Base-by-base conservation (phyloP, 2,797 vertebrate genomes). In the Catharus ustulatus region DNA sequence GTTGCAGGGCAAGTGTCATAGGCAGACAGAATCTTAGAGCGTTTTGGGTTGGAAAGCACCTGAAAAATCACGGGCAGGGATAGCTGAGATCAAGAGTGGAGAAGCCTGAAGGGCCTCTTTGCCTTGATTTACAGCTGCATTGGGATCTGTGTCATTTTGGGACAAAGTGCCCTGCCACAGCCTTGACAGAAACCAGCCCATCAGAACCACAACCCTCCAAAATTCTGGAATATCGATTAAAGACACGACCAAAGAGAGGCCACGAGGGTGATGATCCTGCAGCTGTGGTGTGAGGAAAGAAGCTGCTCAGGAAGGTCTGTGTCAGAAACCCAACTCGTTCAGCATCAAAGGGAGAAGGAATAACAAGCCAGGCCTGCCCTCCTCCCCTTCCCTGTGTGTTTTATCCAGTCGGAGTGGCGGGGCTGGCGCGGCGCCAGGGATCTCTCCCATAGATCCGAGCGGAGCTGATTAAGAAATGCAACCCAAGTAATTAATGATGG, bases 401-500 rank as follows among this genome's bases (percentile, higher is more conserved):
- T 95, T 15, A 83, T 88, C 83, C 91, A 23, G 55, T 62, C 59
- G 5, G 89, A 84, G 94, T 15, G 67, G 90, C 6, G 14, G 90
- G 5, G 63, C 87, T 94, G 97, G 96, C 84, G 0, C 6, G 3
- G 59, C 0, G 88, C 95, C 96, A 97, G 87, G 45, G 43, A 82
- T 76, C 87, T 74, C 76, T 20, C 71, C 15, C 20, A 84, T 79
- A 81, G 76, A 92, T 80, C 85, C 66, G 34, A 79, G 95, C 36
- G 1, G 27, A 1, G 72, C 89, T 89, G 84, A 96, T 94, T 82
- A 94, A 95, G 97, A 95, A 96, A 82, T n/a, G 46, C 42, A 83
- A 85, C 86, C 73, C 2, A 95, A 95, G 94, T 94, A 93, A 97
- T 96, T 97, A 94, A 96, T 73, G 95, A 36, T 38, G 87, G 87